Base-by-base conservation (phyloP, 2,113 vertebrate species). In the Isurus oxyrinchus region DNA sequence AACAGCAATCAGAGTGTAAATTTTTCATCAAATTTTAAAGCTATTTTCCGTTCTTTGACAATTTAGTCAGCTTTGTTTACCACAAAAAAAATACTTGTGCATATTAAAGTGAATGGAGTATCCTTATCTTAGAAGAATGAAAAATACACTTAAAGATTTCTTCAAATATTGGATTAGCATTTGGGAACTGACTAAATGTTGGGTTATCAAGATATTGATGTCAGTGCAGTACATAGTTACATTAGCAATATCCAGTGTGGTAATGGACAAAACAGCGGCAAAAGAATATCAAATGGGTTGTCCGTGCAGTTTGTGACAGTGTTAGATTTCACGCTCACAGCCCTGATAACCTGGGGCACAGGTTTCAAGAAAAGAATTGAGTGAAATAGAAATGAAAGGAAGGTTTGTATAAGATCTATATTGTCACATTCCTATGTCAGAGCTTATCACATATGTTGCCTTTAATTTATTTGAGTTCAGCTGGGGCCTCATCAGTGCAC, bases 1-100 rank as follows among this genome's bases (percentile, higher is more conserved):
- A 98, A 97, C 97, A 97, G 81, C 95, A 96, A 96, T 86, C 96
- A 90, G 76, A 4, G 10, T 72, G 40, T 69, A 31, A 69, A 27
- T 63, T 63, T 55, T 31, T 69, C 6, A n/a, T 27, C 19, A 23
- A n/a, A 11, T 69, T 95, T 72, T 35, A 72, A 49, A 27, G 40
- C 23, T 44, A 67, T 69, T 21, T 91, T 72, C 27, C 53, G 66
- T 25, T 27, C 40, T 44, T 49, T 2, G 59, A 95, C 16, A 94
- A 94, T 94, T n/a, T 63, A 66, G n/a, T 94, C n/a, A 94, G 59
- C 57, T 8, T 63, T 63, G 59, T 94, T 90, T 94, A 40, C 59
- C 27, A 35, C 16, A 40, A 94, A 94, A 94, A 61, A 63, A 87
- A 59, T 63, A 40, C 35, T 31, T 19, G 40, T 40, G 35, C 13